A percentile compares a stretch with the other conserved stretches of the same genome.
Evolutionary conservation across 2,888 invertebrate genomes (phyloP).

Genomic region (Meloe dianella): DNA sequence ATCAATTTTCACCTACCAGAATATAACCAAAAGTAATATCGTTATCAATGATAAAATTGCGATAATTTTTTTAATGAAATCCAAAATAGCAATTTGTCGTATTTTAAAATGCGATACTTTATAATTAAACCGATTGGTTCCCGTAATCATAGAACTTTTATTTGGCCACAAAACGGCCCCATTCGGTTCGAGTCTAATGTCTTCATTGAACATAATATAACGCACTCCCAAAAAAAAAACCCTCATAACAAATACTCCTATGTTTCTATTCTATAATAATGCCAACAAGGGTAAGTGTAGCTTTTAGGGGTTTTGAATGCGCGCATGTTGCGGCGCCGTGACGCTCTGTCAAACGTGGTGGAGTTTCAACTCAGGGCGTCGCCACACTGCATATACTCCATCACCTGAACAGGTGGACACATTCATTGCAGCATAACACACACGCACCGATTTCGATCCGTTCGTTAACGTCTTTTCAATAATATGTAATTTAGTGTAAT

Average conservation of each 20-base stretch:
- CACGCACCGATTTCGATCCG: conserved; percentile 26
- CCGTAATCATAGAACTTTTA: neutral
- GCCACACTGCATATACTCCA: conserved; percentile 49
- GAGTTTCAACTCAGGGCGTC: conserved; percentile 58
- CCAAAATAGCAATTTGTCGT: no score
- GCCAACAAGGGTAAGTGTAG: conserved; percentile 12
- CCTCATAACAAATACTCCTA: conserved; percentile 38
- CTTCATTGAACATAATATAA: conserved; percentile 36
- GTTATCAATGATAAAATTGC: no score
- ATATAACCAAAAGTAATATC: no score
- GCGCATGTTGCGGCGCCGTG: conserved; percentile 51
- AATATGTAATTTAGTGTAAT: conserved; percentile 12
- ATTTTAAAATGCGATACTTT: neutral
- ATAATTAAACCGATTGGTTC: neutral
- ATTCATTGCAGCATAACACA: conserved; percentile 34
- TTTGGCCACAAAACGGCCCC: neutral
- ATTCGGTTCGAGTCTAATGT: conserved; percentile 29
- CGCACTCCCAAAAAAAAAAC: conserved; percentile 29
- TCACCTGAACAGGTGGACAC: conserved; percentile 53
- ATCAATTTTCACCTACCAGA: neutral
- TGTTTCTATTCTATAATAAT: conserved; percentile 24
- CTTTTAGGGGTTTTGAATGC: conserved; percentile 39
- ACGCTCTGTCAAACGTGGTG: conserved; percentile 55
- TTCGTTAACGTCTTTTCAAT: conserved; percentile 20
- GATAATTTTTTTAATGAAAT: no score